Evolutionary conservation across 2,113 vertebrate genomes (phyloP).

Genomic region (Paracanthobrama guichenoti): DNA sequence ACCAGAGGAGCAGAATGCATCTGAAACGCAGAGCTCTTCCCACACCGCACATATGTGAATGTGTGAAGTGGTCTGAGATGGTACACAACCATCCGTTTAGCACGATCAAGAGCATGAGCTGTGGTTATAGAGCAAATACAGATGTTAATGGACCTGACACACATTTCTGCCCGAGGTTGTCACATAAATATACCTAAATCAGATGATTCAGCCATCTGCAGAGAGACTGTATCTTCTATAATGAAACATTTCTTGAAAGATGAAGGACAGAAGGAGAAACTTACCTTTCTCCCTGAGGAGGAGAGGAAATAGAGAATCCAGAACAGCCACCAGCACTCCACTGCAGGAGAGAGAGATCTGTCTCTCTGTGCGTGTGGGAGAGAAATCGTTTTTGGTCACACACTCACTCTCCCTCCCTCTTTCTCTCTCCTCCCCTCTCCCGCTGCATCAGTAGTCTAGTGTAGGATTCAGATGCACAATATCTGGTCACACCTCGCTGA

Average conservation of each 20-base stretch:
- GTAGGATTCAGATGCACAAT: constrained; percentile 68
- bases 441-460: constrained; percentile 64
- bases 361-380: constrained; percentile 62
- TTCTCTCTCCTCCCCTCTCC: constrained; percentile 41
- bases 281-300: constrained; percentile 52
- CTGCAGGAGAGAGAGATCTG: constrained; percentile 61
- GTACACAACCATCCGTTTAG: constrained; percentile 26
- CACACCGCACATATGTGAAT: constrained; percentile 11
- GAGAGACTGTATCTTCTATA: background rate
- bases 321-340: constrained; percentile 41
- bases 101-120: background rate
- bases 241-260: background rate
- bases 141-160: constrained; percentile 23
- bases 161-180: constrained; percentile 1
- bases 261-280: constrained; percentile 26
- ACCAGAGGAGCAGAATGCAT: constrained; percentile 53
- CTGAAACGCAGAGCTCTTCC: constrained; percentile 5
- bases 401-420: constrained; percentile 48
- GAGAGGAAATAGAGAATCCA: constrained; percentile 62
- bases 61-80: constrained; percentile 17
- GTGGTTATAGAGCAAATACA: background rate
- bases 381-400: constrained; percentile 66
- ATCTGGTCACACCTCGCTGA: constrained; percentile 74
- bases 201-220: background rate
- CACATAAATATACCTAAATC: background rate